Conservation (phyloP, 2,797 vertebrate genomes). For the Erithacus rubecula region DNA sequence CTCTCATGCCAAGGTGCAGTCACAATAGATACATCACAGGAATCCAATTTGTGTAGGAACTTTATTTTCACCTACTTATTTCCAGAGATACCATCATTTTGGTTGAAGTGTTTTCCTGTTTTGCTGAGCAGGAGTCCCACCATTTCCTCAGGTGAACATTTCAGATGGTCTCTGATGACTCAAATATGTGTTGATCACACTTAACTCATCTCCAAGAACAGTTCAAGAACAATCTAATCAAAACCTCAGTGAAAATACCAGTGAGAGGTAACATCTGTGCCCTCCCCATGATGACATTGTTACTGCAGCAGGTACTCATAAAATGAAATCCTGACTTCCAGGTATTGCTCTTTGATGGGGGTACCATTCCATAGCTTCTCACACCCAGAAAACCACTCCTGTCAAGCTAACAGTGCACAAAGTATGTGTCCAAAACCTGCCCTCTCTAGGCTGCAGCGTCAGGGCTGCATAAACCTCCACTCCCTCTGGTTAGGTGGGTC, state of each 20-base stretch:
- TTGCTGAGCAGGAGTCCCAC: not conserved
- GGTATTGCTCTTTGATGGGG: accelerated
- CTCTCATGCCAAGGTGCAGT: not conserved
- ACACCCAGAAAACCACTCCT: not conserved
- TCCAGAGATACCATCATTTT: not conserved
- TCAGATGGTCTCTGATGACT: not conserved
- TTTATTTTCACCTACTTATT: not conserved
- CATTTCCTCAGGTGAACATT: not conserved
- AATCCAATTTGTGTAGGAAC: not conserved
- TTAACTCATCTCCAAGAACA: not conserved
- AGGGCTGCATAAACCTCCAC: not conserved
- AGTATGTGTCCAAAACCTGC: not conserved
- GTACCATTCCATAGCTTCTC: not conserved
- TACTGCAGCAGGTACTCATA: not conserved
- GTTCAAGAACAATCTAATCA: not conserved
- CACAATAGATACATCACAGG: not conserved
- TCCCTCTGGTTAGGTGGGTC: accelerated
- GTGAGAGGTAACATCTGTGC: not conserved
- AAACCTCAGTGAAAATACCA: not conserved
- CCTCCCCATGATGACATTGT: accelerated
- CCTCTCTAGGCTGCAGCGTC: not conserved
- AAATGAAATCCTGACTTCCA: not conserved
- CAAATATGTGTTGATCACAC: not conserved
- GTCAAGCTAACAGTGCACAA: not conserved
- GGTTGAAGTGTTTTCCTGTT: not conserved